Conservation (phyloP, 2,888 invertebrate genomes). For the Tetheella fluctuosa region DNA sequence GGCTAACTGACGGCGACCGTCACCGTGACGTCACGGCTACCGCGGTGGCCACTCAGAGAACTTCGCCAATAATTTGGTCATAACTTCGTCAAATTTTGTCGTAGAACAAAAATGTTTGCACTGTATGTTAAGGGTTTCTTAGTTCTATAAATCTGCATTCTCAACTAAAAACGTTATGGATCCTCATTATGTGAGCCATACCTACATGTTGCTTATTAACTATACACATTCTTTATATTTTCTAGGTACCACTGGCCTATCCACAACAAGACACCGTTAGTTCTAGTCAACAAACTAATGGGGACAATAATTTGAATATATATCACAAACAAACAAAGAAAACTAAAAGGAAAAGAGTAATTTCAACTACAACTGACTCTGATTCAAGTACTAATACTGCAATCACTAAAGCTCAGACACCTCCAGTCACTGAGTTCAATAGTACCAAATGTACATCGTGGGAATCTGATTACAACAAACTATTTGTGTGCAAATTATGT, state of each 20-base stretch:
- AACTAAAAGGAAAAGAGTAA: conserved; percentile 16
- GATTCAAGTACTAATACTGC: conserved; percentile 9
- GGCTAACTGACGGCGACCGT: too few species aligned
- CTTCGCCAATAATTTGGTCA: too few species aligned
- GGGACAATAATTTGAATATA: background rate
- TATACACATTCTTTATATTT: background rate
- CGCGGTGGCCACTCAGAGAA: too few species aligned
- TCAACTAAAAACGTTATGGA: too few species aligned
- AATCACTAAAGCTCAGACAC: background rate
- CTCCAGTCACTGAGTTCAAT: too few species aligned
- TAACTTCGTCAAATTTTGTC: too few species aligned
- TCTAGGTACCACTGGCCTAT: conserved; percentile 12
- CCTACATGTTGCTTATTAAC: too few species aligned
- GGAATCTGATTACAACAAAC: conserved; percentile 23
- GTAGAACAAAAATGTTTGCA: too few species aligned
- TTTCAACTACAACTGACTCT: conserved; percentile 18
- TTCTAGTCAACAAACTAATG: conserved; percentile 35
- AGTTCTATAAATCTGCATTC: too few species aligned
- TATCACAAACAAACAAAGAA: background rate
- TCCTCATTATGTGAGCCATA: too few species aligned
- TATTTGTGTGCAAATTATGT: conserved; percentile 30
- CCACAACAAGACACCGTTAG: conserved; percentile 41
- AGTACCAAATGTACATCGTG: conserved; percentile 14
- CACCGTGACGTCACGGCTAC: too few species aligned
- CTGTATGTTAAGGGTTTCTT: too few species aligned